Evolutionary conservation across 2,113 vertebrate species (phyloP), one percentile per base, ranked within the genome.

Genomic region (Camelus bactrianus): DNA sequence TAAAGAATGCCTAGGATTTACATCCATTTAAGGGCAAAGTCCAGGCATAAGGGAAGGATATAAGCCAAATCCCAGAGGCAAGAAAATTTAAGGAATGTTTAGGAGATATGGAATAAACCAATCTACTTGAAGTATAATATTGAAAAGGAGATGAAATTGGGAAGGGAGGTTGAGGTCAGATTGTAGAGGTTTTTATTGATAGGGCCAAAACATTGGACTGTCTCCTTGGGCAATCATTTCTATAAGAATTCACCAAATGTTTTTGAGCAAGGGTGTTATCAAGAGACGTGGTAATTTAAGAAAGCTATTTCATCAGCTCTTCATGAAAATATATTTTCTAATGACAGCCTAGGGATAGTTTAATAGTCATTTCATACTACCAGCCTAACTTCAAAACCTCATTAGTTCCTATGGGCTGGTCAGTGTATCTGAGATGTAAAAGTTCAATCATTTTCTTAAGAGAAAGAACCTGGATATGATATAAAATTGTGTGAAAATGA

Each of bases 401-500:
- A 38, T 38, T 54, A 7, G 30, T 32, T 87, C 42, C 50, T 73
- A 52, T 80, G 52, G n/a, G 88, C 24, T 83, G 35, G 24, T 86
- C 67, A 58, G 58, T 58, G 12, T 72, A 73, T 62, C 46, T 86
- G 56, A 48, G 22, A 38, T 48, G 64, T 50, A 58, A 67, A 64
- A 30, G 4, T 83, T 84, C 11, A 35, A 26, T 35, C 12, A 42
- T 28, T 69, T 69, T 73, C 22, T 81, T 75, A 65, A 72, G 30
- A 77, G 72, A 76, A 81, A 56, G 1, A 89, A 79, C 20, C 30
- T n/a, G 70, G 50, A 69, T 60, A 19, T 35, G 30, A 30, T 30
- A 35, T 24, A 82, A 84, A 48, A n/a, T 77, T 56, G 28, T 82
- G 22, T 52, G 26, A 58, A 95, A 91, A 90, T 60, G 82, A 89